These are phyloP conservation scores for Cephalopholis sonnerati DNA, from an alignment of 2,113 vertebrate genomes.

Conservation along the genomic window DNA sequence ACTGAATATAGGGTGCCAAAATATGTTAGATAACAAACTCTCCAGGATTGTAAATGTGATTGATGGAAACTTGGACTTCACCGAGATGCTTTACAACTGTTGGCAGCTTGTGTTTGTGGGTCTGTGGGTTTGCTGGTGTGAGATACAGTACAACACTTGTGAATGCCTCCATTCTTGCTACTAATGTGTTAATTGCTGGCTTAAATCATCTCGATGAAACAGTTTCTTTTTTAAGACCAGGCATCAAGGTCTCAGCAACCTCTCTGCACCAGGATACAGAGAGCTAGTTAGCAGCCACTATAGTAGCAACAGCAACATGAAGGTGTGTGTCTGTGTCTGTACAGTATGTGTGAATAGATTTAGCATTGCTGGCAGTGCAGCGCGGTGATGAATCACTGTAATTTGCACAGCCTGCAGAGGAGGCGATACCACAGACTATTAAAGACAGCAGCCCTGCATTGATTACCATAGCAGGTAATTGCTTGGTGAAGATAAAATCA, in stretches of 20 bases:
- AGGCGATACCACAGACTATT: constrained; percentile 66
- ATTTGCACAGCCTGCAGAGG: constrained; percentile 71
- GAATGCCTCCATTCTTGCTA: constrained; percentile 7
- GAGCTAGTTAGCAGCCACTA: constrained; percentile 23
- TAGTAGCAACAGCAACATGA: constrained; percentile 9
- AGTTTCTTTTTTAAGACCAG: constrained; percentile 7
- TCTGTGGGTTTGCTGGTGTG: constrained; percentile 25
- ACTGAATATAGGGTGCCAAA: neutral
- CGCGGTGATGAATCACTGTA: constrained; percentile 72
- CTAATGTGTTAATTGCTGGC: constrained; percentile 26
- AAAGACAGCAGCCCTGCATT: constrained; percentile 71
- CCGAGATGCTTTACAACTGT: constrained; percentile 26
- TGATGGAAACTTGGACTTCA: constrained; percentile 1
- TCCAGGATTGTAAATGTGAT: constrained; percentile 18
- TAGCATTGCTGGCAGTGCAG: constrained; percentile 56
- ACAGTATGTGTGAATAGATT: constrained; percentile 65
- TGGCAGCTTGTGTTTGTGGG: constrained; percentile 29
- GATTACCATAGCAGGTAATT: constrained; percentile 80
- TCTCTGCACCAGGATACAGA: constrained; percentile 2
- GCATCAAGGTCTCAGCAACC: constrained; percentile 17
- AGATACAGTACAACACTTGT: constrained; percentile 12
- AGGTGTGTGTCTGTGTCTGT: constrained; percentile 18
- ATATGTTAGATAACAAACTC: neutral
- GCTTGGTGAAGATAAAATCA: constrained; percentile 73
- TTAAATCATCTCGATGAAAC: constrained; percentile 24